phyloP scores from a whole-genome alignment of 2,797 vertebrate species.

The Gadopsis bispinosus region DNA sequence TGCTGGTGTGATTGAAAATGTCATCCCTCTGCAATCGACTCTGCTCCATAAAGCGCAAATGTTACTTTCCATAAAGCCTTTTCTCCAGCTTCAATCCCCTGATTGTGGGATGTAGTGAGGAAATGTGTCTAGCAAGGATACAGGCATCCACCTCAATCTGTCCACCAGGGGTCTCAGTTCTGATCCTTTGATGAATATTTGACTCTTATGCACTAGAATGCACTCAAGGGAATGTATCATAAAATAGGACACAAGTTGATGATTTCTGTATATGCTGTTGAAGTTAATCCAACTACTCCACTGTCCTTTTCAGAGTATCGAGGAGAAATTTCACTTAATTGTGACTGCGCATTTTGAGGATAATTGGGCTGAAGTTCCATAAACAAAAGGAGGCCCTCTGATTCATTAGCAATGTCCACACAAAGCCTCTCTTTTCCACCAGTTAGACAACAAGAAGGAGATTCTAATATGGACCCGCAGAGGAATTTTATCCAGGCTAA shows the following conservation, averaged over 20 bases:
- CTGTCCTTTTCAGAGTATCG: background rate
- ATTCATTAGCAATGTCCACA: slow-evolving; percentile 50
- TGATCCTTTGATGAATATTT: background rate
- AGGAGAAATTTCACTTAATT: slow-evolving; percentile 10
- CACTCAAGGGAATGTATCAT: background rate
- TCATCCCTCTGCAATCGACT: background rate
- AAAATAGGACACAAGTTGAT: background rate
- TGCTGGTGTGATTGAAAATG: background rate
- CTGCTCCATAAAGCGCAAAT: background rate
- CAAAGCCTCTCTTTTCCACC: slow-evolving; percentile 70
- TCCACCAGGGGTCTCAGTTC: slow-evolving; percentile 51
- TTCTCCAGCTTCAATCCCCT: background rate
- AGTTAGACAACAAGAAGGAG: slow-evolving; percentile 52
- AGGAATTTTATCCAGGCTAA: slow-evolving; percentile 20
- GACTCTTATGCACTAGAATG: background rate
- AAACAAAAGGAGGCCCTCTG: slow-evolving; percentile 68
- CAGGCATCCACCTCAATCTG: slow-evolving; percentile 10
- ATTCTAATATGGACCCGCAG: slow-evolving; percentile 1
- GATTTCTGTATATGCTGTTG: background rate
- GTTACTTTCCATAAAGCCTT: background rate
- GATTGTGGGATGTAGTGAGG: background rate
- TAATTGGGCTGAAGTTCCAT: slow-evolving; percentile 71
- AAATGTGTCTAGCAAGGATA: background rate
- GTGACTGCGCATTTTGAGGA: slow-evolving; percentile 55
- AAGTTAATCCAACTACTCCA: background rate